These are phyloP conservation scores for Saturnia pavonia DNA, from an alignment of 2,888 invertebrate species.

Conservation along the genomic window DNA sequence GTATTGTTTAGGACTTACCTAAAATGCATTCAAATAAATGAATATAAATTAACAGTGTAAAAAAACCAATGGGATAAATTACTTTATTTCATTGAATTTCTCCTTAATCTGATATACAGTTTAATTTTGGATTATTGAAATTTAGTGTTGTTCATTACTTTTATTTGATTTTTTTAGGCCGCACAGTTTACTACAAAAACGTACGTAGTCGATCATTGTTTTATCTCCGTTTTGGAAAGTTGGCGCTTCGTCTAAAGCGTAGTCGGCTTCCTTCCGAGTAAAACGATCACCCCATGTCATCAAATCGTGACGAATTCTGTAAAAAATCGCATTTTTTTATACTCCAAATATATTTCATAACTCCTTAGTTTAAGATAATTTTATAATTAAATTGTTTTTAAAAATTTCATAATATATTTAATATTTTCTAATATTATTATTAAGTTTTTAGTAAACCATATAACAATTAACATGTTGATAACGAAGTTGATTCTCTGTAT, in stretches of 20 bases:
- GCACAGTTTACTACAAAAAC: conserved; percentile 83
- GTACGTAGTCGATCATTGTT: conserved; percentile 83
- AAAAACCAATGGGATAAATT: neutral
- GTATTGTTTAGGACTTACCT: neutral
- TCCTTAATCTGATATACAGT: neutral
- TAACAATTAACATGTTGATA: no score
- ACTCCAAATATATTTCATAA: neutral
- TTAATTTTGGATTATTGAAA: neutral
- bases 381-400: no score
- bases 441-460: no score
- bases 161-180: conserved; percentile 79
- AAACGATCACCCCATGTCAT: conserved; percentile 85
- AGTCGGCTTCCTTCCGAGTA: conserved; percentile 82
- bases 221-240: conserved; percentile 76
- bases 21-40: neutral
- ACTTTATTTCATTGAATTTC: conserved; percentile 22
- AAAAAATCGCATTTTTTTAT: conserved; percentile 27
- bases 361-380: no score
- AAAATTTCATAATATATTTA: no score
- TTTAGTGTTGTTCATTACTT: conserved; percentile 29
- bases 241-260: conserved; percentile 84
- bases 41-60: neutral
- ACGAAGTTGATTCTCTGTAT: no score
- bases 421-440: no score
- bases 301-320: conserved; percentile 84